phyloP scores from a whole-genome alignment of 2,113 vertebrate species.

The Pelecanus crispus region DNA sequence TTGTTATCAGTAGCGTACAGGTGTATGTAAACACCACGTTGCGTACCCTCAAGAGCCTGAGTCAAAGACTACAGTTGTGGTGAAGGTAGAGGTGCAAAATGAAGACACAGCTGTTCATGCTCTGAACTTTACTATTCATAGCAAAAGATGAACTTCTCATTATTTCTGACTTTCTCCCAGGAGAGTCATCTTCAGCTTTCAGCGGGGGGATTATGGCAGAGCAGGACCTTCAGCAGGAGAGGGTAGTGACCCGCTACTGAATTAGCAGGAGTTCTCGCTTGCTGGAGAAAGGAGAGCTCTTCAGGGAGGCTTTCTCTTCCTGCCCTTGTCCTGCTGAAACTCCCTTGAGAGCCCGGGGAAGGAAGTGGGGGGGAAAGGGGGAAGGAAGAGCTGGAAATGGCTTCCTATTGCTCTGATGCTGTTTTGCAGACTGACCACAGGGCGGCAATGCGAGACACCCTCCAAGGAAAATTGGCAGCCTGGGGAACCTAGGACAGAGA shows the following conservation, averaged over 20 bases:
- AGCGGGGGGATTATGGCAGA: neutral
- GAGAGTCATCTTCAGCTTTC: neutral
- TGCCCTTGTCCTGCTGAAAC: neutral
- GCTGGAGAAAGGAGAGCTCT: neutral
- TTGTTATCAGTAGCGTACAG: neutral
- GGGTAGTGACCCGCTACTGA: neutral
- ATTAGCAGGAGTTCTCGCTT: neutral
- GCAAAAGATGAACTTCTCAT: neutral
- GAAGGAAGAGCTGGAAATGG: slow-evolving; percentile 12
- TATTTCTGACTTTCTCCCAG: neutral
- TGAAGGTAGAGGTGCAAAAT: neutral
- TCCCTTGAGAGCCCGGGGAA: neutral
- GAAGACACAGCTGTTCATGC: neutral
- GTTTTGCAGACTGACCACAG: neutral
- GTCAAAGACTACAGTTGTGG: neutral
- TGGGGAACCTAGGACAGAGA: neutral
- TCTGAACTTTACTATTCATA: neutral
- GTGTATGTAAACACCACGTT: fast-evolving
- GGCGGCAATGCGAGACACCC: neutral
- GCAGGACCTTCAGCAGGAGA: neutral
- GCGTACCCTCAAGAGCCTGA: neutral
- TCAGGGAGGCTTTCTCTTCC: neutral
- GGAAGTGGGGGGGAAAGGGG: neutral
- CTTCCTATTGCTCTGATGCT: neutral
- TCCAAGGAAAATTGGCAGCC: neutral